phyloP scores from a whole-genome alignment of 2,113 vertebrate species.

The Amphiprion ocellaris region DNA sequence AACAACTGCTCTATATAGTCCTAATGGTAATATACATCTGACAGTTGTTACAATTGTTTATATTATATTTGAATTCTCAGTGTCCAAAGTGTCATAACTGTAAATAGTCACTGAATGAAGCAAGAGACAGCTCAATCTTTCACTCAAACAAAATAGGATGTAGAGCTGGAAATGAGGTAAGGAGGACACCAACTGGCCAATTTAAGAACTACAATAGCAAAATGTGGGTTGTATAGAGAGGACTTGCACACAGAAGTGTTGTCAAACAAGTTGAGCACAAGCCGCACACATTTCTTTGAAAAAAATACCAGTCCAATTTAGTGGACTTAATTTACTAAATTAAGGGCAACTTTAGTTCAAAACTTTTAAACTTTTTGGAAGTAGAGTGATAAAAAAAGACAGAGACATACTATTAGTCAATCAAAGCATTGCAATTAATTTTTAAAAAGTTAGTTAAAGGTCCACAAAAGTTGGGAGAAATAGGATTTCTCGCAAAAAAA shows the following conservation, averaged over 20 bases:
- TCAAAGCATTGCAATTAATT: too few species aligned
- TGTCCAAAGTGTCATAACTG: constrained; percentile 1
- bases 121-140: constrained; percentile 28
- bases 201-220: constrained; percentile 79
- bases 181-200: constrained; percentile 85
- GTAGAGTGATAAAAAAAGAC: background rate
- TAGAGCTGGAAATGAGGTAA: constrained; percentile 54
- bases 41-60: background rate
- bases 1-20: background rate
- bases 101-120: constrained; percentile 28
- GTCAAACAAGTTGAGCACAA: background rate
- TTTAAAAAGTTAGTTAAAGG: too few species aligned
- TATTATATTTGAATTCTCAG: background rate
- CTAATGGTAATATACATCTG: background rate
- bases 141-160: background rate
- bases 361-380: background rate
- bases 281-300: background rate
- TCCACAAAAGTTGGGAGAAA: constrained; percentile 1
- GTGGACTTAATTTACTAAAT: background rate
- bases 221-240: constrained; percentile 26
- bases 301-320: background rate
- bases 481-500: constrained; percentile 3
- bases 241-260: constrained; percentile 18
- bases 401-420: background rate
- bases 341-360: background rate